Conservation (phyloP, 2,113 vertebrate species). For the Ahaetulla prasina region DNA sequence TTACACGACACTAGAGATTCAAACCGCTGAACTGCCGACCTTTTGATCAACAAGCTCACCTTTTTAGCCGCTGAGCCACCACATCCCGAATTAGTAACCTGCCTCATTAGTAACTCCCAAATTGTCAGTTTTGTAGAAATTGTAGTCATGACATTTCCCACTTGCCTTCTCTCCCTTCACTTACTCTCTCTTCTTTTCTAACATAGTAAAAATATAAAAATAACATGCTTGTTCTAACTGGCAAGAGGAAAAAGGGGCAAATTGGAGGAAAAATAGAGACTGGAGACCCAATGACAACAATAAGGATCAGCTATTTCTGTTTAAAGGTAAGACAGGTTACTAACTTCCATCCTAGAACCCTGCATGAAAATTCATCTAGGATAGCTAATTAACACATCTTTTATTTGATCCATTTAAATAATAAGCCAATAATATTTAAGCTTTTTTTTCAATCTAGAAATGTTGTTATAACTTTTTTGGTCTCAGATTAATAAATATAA, state of each 20-base stretch:
- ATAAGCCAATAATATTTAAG: background rate
- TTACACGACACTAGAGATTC: too few relatives aligned
- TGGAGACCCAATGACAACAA: background rate
- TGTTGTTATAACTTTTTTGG: background rate
- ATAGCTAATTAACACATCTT: background rate
- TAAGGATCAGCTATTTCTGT: background rate
- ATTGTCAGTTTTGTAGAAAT: background rate
- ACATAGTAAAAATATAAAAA: background rate
- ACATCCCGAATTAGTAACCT: too few relatives aligned
- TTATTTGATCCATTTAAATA: background rate
- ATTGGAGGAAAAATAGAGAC: background rate
- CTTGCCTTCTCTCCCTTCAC: background rate
- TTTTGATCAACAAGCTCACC: too few relatives aligned
- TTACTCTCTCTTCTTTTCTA: background rate
- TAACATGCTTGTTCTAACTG: background rate
- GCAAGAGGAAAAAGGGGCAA: background rate
- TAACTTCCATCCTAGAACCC: background rate
- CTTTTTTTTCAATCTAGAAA: background rate
- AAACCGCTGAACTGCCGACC: too few relatives aligned
- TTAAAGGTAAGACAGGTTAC: background rate
- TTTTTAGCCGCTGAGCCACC: too few relatives aligned
- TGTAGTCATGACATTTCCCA: background rate
- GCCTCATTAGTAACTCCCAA: background rate
- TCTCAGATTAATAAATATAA: background rate
- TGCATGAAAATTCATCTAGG: background rate